Base-by-base conservation (phyloP, 2,113 vertebrate genomes). In the Leiothrix lutea region DNA sequence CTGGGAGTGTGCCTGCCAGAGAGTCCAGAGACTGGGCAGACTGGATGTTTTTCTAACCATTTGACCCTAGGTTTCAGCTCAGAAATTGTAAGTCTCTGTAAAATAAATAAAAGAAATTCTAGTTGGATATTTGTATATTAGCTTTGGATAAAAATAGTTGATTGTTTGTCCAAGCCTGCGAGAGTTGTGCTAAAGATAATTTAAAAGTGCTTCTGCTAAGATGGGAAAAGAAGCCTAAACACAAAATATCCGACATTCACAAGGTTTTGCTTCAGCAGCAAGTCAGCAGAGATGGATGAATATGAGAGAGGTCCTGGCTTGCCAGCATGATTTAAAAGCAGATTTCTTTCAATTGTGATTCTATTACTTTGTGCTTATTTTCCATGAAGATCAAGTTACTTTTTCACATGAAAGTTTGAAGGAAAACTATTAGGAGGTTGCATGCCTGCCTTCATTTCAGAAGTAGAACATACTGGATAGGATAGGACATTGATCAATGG, bases 101-200 rank as follows among this genome's bases (percentile, higher is more conserved):
- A 93, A 67, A 82, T 38, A 70, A 77, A 87, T 33, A 24, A 48
- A 48, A 48, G 12, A 47, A 47, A 24, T 48, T 61, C 14, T 64
- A 35, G 26, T 40, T n/a, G 1, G 15, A 12, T 44, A 57, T 54
- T 47, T 74, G 7, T 58, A 8, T 19, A 50, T 57, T 47, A 26
- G 13, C 13, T 94, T 69, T 28, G 6, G 10, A 25, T 45, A 60
- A 80, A 72, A 83, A 69, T 14, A 50, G 4, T n/a, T 53, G 19
- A 3, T 47, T 45, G 0, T 10, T 35, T 40, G 8, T 83, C n/a
- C 22, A 62, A 65, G 9, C 7, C 61, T 50, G 12, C 0, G 0
- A 8, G 1, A 31, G 28, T 28, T 31, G 4, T 29, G 23, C 26
- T 17, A 80, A 90, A 11, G 33, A 44, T 8, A 18, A 45, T 74